phyloP scores from a whole-genome alignment of 2,888 invertebrate genomes.

The Tromatobia lineatoria region DNA sequence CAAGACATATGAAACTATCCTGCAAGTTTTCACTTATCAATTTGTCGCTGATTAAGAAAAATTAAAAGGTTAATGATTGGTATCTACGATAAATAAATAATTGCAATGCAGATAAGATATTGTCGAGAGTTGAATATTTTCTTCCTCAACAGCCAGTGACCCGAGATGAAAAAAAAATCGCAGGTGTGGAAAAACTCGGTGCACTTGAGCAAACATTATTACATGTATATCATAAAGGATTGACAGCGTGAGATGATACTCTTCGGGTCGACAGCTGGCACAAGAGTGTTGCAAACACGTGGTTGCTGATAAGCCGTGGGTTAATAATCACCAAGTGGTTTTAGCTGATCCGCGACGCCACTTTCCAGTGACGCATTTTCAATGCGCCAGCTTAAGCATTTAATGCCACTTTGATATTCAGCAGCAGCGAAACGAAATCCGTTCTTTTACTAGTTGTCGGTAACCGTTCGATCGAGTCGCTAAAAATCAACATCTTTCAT shows the following conservation, averaged over 20 bases:
- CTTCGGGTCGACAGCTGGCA: not conserved
- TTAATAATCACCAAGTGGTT: not conserved
- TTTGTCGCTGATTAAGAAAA: too few relatives aligned
- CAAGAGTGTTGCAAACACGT: not conserved
- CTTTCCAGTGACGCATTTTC: not conserved
- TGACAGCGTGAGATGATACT: not conserved
- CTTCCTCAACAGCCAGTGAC: not conserved
- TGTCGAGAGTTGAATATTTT: not conserved
- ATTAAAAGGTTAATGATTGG: too few relatives aligned
- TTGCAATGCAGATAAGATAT: too few relatives aligned
- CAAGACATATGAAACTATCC: too few relatives aligned
- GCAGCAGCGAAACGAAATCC: not conserved
- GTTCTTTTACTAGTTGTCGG: not conserved
- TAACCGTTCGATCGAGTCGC: not conserved
- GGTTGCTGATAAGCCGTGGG: not conserved
- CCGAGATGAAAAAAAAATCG: not conserved
- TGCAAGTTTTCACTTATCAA: too few relatives aligned
- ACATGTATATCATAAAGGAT: not conserved
- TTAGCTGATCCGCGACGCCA: not conserved
- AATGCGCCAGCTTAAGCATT: not conserved
- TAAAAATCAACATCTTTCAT: too few relatives aligned
- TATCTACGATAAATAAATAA: too few relatives aligned
- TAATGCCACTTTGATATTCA: too few relatives aligned
- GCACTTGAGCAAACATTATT: conserved; percentile 2
- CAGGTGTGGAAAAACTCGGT: not conserved